Base-by-base conservation (phyloP, 2,797 vertebrate genomes). In the Meda fulgida region DNA sequence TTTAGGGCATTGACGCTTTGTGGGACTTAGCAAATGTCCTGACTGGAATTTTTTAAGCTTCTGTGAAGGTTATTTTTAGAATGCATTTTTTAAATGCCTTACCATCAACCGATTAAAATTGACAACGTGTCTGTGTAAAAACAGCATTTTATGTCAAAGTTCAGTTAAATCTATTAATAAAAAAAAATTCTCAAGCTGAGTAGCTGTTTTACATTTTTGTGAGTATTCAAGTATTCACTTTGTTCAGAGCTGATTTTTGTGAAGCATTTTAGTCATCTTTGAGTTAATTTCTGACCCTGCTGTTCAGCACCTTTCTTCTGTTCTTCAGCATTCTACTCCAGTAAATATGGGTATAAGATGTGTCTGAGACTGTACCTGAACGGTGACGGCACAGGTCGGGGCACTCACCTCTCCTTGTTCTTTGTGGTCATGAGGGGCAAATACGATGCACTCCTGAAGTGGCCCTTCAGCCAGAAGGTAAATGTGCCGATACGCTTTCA, bases 381-480 rank as follows among this genome's bases (percentile, higher is more conserved):
- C 0, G 98, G 98, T 0, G 98, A 99, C 0, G 98, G 98, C 86
- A 98, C 97, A 0, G 98, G 98, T 0, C 94, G 97, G 0, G 96
- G 96, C 1, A 97, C 97, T 0, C 98, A 99, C 83, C 94, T 99
- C 0, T 99, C 98, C 0, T 93, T 99, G 53, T 99, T 99, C 93
- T 99, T 99, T 0, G 98, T 99, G 79, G 96, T 99, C 89, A 99
- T 99, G 98, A 96, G 94, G 81, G 98, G 98, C 13, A 96, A 96
- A 78, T 96, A 94, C 0, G 98, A 99, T 0, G 97, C 98, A 0
- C 94, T 99, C 66, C 94, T 99, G 81, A 97, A 97, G 2, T 99
- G 98, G 98, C 98, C 98, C 2, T 99, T 99, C 92, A 98, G 97
- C 90, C 98, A 99, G 91, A 99, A 99, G 97, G 98, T 98, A 69